A percentile compares a stretch with the other conserved stretches of the same genome.
Conservation (phyloP, 35 echinoderm and acorn worm genomes). For the Ophioderma brevispina region DNA sequence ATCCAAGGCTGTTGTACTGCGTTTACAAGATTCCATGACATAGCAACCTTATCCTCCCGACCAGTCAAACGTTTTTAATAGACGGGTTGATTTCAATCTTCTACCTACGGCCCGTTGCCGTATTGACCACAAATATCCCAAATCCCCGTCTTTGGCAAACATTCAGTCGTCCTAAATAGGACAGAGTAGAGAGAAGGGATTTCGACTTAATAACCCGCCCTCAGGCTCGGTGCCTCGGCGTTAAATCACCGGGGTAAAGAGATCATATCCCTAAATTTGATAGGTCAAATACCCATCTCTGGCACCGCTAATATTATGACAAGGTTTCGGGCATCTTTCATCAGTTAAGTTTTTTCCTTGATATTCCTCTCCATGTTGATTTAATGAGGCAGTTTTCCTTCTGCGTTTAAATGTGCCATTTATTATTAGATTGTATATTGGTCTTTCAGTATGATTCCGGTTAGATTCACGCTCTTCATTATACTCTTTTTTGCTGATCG, state of each 20-base stretch:
- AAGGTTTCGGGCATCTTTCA: neutral
- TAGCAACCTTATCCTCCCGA: neutral
- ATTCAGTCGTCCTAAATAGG: neutral
- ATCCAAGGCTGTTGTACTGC: neutral
- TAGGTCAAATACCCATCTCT: neutral
- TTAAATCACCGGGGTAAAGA: constrained; percentile 10
- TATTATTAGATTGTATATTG: neutral
- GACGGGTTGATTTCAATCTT: neutral
- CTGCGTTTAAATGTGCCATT: neutral
- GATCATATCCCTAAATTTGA: constrained; percentile 2
- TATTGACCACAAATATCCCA: neutral
- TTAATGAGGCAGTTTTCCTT: neutral
- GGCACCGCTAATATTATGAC: neutral
- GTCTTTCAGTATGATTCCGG: neutral
- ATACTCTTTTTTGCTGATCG: neutral
- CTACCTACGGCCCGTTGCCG: constrained; percentile 7
- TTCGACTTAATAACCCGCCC: neutral
- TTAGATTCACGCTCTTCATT: neutral
- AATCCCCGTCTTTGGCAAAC: neutral
- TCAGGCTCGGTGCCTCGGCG: neutral
- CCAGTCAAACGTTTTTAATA: neutral
- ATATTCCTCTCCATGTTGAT: neutral
- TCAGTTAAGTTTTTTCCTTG: neutral
- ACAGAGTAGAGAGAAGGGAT: neutral
- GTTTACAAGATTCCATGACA: neutral